These are phyloP conservation scores for Anthopleura sola DNA, from an alignment of 64 coral and sea anemone genomes.

Conservation along the genomic window DNA sequence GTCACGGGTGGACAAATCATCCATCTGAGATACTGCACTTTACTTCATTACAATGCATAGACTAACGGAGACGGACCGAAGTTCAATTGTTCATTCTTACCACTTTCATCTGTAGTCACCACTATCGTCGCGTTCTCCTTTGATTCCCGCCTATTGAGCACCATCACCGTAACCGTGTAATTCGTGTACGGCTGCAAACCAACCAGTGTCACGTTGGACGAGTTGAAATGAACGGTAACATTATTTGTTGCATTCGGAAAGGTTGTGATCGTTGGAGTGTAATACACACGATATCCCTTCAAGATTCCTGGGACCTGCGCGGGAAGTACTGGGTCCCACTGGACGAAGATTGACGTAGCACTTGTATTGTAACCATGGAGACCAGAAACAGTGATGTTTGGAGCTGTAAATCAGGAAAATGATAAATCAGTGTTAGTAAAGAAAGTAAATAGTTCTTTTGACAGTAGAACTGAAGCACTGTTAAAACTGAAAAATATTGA, in stretches of 20 bases:
- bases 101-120: constrained; percentile 6
- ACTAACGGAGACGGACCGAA: no score
- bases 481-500: no score
- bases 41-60: no score
- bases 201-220: constrained; percentile 29
- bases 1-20: no score
- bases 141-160: background rate
- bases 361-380: constrained; percentile 30
- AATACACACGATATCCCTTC: constrained; percentile 46
- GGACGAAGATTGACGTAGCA: constrained; percentile 7
- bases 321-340: constrained; percentile 17
- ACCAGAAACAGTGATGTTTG: constrained; percentile 36
- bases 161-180: background rate
- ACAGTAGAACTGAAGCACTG: no score
- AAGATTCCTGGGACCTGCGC: constrained; percentile 27
- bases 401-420: constrained; percentile 14
- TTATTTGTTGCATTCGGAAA: background rate
- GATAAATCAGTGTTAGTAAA: background rate
- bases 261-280: constrained; percentile 4
- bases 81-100: background rate
- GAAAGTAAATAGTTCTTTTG: no score
- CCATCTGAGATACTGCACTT: no score
- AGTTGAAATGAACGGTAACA: constrained; percentile 27
- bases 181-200: background rate
- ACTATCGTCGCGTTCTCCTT: background rate